phyloP scores from a whole-genome alignment of 2,888 invertebrate genomes.

The Sisyra terminalis region DNA sequence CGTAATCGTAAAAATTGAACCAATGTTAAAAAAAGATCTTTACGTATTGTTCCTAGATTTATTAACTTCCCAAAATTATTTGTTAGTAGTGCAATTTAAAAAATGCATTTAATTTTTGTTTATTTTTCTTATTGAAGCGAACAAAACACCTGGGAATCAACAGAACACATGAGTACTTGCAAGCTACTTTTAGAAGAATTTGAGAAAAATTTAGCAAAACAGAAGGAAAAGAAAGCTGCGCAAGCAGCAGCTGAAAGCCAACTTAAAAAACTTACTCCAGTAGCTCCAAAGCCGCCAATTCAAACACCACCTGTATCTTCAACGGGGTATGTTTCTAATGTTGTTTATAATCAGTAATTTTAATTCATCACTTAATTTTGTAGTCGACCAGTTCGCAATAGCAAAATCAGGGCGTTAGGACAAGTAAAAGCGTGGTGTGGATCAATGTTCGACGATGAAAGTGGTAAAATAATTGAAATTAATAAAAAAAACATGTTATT shows the following conservation, averaged over 20 bases:
- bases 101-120: slow-evolving; percentile 9
- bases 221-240: slow-evolving; percentile 52
- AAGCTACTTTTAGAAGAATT: slow-evolving; percentile 64
- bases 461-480: neutral
- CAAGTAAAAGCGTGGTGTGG: slow-evolving; percentile 78
- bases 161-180: slow-evolving; percentile 58
- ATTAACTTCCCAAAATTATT: too few relatives aligned
- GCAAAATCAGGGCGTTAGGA: slow-evolving; percentile 65
- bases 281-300: slow-evolving; percentile 4
- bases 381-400: slow-evolving; percentile 55
- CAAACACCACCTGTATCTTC: slow-evolving; percentile 22
- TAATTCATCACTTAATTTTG: slow-evolving; percentile 1
- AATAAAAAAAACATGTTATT: neutral
- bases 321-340: slow-evolving; percentile 31
- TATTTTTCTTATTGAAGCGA: slow-evolving; percentile 32
- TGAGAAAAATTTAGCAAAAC: slow-evolving; percentile 58
- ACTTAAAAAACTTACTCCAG: slow-evolving; percentile 13
- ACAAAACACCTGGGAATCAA: slow-evolving; percentile 74
- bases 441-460: slow-evolving; percentile 37
- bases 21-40: too few relatives aligned
- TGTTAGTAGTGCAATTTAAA: too few relatives aligned
- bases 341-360: neutral
- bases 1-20: neutral
- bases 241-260: slow-evolving; percentile 24
- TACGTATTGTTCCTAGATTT: too few relatives aligned